These are phyloP conservation scores for Diacarnus erythraeanus DNA, from an alignment of 37 sponge, comb jelly and placozoan species.

Conservation along the genomic window DNA sequence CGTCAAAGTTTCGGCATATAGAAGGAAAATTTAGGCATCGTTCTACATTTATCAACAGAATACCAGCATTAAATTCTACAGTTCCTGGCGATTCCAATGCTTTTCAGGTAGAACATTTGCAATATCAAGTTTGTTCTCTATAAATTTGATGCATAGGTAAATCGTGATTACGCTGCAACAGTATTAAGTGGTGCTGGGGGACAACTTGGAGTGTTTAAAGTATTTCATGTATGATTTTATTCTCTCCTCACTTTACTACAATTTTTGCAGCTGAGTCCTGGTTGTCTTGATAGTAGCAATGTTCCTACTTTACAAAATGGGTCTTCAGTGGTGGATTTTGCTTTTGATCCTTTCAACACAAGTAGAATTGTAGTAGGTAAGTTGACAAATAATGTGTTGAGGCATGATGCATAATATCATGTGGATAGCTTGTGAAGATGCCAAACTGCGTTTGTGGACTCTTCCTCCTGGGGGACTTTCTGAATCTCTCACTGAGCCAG, in stretches of 20 bases:
- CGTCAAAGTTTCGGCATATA: conserved; percentile 81
- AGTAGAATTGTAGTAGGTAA: conserved; percentile 70
- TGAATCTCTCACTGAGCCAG: conserved; percentile 61
- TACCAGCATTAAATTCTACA: conserved; percentile 55
- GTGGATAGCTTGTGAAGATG: conserved; percentile 81
- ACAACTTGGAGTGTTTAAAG: conserved; percentile 81
- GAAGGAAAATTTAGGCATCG: conserved; percentile 61
- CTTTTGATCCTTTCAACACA: conserved; percentile 79
- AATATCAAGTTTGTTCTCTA: neutral
- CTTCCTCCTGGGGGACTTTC: conserved; percentile 60
- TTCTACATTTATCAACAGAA: conserved; percentile 71
- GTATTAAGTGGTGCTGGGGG: conserved; percentile 71
- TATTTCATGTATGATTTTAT: conserved; percentile 1
- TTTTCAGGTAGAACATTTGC: conserved; percentile 32
- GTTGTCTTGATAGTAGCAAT: conserved; percentile 48
- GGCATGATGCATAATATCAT: neutral
- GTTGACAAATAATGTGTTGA: neutral
- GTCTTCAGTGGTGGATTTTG: conserved; percentile 73
- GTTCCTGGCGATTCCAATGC: conserved; percentile 84
- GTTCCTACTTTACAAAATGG: conserved; percentile 70
- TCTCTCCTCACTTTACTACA: neutral
- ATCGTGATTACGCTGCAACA: conserved; percentile 52
- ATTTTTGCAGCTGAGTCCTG: conserved; percentile 43
- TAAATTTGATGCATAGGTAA: conserved; percentile 36
- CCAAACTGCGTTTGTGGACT: conserved; percentile 71